Conservation (phyloP, 1,140 invertebrate species). For the Eciton burchellii region DNA sequence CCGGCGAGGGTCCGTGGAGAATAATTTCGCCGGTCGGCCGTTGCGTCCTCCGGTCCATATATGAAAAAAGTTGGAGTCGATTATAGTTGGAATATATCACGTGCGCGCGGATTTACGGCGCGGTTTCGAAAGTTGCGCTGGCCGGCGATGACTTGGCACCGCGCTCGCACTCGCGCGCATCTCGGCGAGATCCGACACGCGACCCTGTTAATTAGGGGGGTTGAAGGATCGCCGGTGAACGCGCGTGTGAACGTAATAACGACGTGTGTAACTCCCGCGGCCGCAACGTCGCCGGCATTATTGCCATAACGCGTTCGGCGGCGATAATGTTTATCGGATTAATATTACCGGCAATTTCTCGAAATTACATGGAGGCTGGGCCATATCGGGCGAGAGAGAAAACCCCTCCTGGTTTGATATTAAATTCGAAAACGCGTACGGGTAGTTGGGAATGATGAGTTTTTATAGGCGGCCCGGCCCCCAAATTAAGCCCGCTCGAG, state of each 20-base stretch:
- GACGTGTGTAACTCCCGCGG: constrained; percentile 21
- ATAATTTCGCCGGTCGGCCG: constrained; percentile 66
- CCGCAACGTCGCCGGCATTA: constrained; percentile 34
- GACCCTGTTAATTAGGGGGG: constrained; percentile 42
- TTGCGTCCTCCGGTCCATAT: constrained; percentile 67
- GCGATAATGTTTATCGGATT: constrained; percentile 49
- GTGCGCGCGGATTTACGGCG: constrained; percentile 63
- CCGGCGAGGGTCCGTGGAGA: constrained; percentile 46
- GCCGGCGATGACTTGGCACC: constrained; percentile 41
- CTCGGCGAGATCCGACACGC: constrained; percentile 36
- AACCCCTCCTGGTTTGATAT: constrained; percentile 1
- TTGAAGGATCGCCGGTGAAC: neutral
- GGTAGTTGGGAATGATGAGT: constrained; percentile 16
- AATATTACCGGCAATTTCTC: constrained; percentile 39
- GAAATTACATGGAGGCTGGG: constrained; percentile 7
- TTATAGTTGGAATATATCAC: constrained; percentile 74
- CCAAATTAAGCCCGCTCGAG: constrained; percentile 13
- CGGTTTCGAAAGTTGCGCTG: constrained; percentile 35
- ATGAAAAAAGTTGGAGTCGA: constrained; percentile 77
- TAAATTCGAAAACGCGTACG: constrained; percentile 28
- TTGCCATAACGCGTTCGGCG: constrained; percentile 1
- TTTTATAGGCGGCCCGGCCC: constrained; percentile 15
- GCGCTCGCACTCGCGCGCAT: no score
- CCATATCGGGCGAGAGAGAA: neutral
- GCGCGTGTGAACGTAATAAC: constrained; percentile 38